Evolutionary conservation across 2,113 vertebrate species (phyloP), one percentile per base, ranked within the genome.

Genomic region (Xyliphius kryptos): DNA sequence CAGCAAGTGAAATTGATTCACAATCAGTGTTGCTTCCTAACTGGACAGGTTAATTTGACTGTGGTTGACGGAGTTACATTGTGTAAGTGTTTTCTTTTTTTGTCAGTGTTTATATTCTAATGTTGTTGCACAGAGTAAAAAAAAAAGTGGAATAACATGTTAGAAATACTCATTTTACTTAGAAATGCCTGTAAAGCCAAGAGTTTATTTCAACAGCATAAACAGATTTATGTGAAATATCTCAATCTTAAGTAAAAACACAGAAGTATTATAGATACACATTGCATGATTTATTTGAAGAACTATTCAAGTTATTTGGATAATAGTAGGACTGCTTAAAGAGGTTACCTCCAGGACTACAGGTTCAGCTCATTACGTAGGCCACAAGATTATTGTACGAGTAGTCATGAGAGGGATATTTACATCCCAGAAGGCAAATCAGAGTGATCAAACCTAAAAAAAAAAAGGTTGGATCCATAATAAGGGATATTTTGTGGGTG

Each of bases 261-360:
- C 56, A 52, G 56, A 38, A 53, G 56, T 52, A 67, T 53, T 15
- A 15, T 58, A 46, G 48, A 67, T 59, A 67, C 59, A 67, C 65
- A 67, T 46, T 44, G 65, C 59, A 59, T 13, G 46, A 67, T 67
- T 67, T 67, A 67, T 67, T 67, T 53, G 59, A 59, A 67, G 38
- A 59, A 53, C 38, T 65, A 56, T 47, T 67, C 48, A 67, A 58
- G 56, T 67, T 67, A 67, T 67, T 67, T 67, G 38, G 56, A 60
- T 67, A 59, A 67, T 67, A 67, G 40, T 67, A 56, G 59, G 59
- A 60, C 65, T 67, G 65, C 40, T 66, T 57, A 51, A 15, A 58
- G 55, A 66, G 55, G 51, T 51, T 47, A 47, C 47, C 55, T 41
- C 55, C 64, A 21, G 40, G 56, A 60, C 56, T 59, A 41, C 56